Evolutionary conservation across 2,888 invertebrate genomes (phyloP).

Genomic region (Conistra vaccinii): DNA sequence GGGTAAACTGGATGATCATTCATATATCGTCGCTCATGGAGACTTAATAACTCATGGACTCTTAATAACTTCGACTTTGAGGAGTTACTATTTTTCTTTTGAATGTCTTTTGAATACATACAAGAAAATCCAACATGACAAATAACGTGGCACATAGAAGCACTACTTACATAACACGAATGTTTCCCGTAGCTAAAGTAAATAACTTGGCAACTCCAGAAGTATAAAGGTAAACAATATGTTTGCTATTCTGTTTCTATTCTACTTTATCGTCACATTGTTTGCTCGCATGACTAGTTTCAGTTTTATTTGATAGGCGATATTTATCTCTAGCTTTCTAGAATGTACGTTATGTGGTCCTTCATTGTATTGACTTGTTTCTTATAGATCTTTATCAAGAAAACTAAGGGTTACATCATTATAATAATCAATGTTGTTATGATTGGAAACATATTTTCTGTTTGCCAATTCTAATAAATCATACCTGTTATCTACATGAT

Average conservation of each 20-base stretch:
- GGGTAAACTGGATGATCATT: neutral
- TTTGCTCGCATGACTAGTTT: constrained; percentile 46
- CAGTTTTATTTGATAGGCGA: constrained; percentile 53
- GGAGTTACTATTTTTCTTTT: neutral
- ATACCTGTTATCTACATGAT: constrained; percentile 1
- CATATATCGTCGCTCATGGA: neutral
- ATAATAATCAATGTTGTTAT: neutral
- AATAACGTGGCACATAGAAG: constrained; percentile 27
- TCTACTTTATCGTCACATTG: constrained; percentile 54
- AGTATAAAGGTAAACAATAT: constrained; percentile 60
- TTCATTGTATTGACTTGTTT: neutral
- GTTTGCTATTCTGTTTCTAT: constrained; percentile 54
- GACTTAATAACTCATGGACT: neutral
- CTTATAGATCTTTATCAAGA: neutral
- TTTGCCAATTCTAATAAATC: constrained; percentile 5
- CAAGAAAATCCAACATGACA: constrained; percentile 24
- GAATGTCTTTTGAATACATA: constrained; percentile 9
- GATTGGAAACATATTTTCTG: neutral
- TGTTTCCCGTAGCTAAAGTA: constrained; percentile 38
- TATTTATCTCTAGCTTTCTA: constrained; percentile 43
- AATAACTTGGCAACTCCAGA: constrained; percentile 55
- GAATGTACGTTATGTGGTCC: constrained; percentile 1
- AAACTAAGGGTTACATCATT: neutral
- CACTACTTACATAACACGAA: constrained; percentile 45
- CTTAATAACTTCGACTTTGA: neutral